These are phyloP conservation scores for Patella vulgata DNA, from an alignment of 1,140 invertebrate species.

Conservation along the genomic window DNA sequence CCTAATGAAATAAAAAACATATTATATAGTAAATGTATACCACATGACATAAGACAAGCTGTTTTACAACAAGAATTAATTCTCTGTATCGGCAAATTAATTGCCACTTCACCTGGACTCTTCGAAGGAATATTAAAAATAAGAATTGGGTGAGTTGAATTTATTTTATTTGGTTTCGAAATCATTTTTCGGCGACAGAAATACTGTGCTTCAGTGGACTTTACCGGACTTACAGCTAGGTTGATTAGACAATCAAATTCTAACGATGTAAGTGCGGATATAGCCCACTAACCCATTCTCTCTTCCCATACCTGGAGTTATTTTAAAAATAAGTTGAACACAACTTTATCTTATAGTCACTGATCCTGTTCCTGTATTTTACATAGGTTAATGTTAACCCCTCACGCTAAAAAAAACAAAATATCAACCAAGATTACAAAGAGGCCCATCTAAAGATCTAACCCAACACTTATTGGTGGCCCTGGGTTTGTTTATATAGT, in stretches of 20 bases:
- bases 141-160: slow-evolving; percentile 78
- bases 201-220: neutral
- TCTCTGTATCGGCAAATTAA: slow-evolving; percentile 92
- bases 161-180: neutral
- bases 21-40: slow-evolving; percentile 70
- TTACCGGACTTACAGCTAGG: neutral
- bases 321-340: too few relatives aligned
- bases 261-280: neutral
- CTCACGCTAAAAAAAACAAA: too few relatives aligned
- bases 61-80: slow-evolving; percentile 97
- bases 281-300: neutral
- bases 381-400: too few relatives aligned
- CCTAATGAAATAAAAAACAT: slow-evolving; percentile 82
- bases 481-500: too few relatives aligned
- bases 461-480: too few relatives aligned
- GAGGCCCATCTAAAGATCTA: too few relatives aligned
- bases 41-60: slow-evolving; percentile 90
- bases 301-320: too few relatives aligned
- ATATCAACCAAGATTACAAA: too few relatives aligned
- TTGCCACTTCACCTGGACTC: slow-evolving; percentile 89
- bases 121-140: slow-evolving; percentile 97
- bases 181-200: neutral
- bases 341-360: too few relatives aligned
- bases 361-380: too few relatives aligned
- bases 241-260: neutral